Evolutionary conservation across 2,888 invertebrate genomes (phyloP), one percentile per base, ranked within the genome.

Genomic region (Acanthococcus lagerstroemiae): DNA sequence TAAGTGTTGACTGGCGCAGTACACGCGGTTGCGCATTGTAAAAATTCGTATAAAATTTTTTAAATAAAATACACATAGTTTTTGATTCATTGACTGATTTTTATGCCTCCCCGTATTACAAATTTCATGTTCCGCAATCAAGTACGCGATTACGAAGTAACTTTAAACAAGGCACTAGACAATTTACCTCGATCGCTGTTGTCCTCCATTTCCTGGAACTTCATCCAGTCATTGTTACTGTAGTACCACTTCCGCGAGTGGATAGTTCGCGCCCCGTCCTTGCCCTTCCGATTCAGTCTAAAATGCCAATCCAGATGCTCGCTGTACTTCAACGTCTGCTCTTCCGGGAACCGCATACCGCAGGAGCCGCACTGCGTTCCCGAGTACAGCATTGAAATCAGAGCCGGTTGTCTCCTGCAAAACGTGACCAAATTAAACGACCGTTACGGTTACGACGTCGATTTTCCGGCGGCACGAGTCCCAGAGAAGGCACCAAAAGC

Each of bases 281-380:
- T 84, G 72, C 92, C 93, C 65, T 87, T 82, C 1, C 93, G 80
- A 79, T 97, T 97, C 77, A 93, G 91, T 0, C 94, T 80, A 79
- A 97, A 97, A 79, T 99, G 99, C 96, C 97, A 97, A 79, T 99
- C 97, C 68, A 97, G 82, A 78, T 99, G 99, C 75, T 92, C 90
- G 72, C 88, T 89, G 78, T 96, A 99, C 69, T 88, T 84, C 71
- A 88, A 87, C 7, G 89, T 90, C 74, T 88, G 87, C 77, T 92
- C 91, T 0, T 90, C 87, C 15, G 90, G 88, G 78, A 97, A 96
- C 54, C 96, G 83, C 68, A 92, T 85, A 30, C 97, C 97, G 78
- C 99, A 99, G 60, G 93, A 91, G 70, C 91, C 88, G 78, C 99
- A 99, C 75, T 95, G 96, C 82, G 94, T 89, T 48, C 96, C 96